Conservation (phyloP, 2,113 vertebrate species). For the Lagopus leucura region DNA sequence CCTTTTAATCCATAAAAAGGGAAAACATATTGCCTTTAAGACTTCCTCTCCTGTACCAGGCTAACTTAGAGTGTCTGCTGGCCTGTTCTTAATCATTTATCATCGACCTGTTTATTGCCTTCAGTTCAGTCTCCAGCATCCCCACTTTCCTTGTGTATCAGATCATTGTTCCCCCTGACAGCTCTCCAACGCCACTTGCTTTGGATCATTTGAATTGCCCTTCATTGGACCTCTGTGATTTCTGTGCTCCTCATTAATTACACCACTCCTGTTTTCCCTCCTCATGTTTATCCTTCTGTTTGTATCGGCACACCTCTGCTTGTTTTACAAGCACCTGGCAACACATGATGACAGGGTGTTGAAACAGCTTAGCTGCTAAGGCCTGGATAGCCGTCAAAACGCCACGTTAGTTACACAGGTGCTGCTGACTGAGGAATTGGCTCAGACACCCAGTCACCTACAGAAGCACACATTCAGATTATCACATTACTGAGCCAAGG, state of each 20-base stretch:
- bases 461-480: not conserved
- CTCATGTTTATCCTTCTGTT: constrained; percentile 19
- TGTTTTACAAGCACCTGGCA: constrained; percentile 68
- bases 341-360: constrained; percentile 43
- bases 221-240: not conserved
- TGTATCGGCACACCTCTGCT: constrained; percentile 30
- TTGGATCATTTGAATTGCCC: not conserved
- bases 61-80: not conserved
- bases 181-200: not conserved
- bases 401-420: constrained; percentile 47
- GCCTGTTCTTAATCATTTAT: not conserved
- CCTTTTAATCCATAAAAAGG: constrained; percentile 20
- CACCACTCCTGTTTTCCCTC: not conserved
- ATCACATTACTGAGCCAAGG: not conserved
- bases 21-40: constrained; percentile 10
- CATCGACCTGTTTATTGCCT: constrained; percentile 17
- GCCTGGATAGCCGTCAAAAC: constrained; percentile 55
- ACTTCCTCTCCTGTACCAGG: not conserved
- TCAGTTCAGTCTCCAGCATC: not conserved
- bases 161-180: not conserved
- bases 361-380: constrained; percentile 53
- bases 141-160: not conserved
- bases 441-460: constrained; percentile 56
- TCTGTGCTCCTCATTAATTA: constrained; percentile 3
- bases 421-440: constrained; percentile 64